Base-by-base conservation (phyloP, 2,797 vertebrate genomes). In the Artibeus jamaicensis region DNA sequence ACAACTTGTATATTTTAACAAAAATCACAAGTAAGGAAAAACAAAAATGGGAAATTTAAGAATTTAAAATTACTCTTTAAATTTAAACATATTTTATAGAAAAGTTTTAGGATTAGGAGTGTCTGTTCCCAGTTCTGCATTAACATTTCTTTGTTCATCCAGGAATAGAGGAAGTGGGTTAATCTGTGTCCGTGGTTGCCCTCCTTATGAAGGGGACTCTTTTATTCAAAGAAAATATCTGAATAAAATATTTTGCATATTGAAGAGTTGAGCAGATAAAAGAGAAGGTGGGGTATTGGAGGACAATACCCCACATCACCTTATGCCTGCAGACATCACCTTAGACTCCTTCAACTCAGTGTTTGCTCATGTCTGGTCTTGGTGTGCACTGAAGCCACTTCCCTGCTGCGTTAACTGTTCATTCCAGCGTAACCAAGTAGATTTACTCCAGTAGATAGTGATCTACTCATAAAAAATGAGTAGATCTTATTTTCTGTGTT, bases 11-110 rank as follows among this genome's bases (percentile, higher is more conserved):
- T 79, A 68, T 67, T 91, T 84, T 84, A 96, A 44, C n/a, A 86
- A 94, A 83, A 86, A 73, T 94, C 90, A 42, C 15, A 90, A 67
- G 14, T 9, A 91, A 12, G 79, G 92, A 57, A 92, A 89, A 95
- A 62, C 24, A 88, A 0, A 68, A 85, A 9, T 83, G 9, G 68
- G 50, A 16, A 89, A 53, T 74, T 89, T 85, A 70, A 89, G 62
- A 65, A 86, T 26, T 4, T 79, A 65, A 93, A 76, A 59, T 74
- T 53, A 62, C 26, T 68, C 50, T 89, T 95, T 21, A 46, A 48
- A 79, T 92, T 87, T 83, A 96, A 87, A 37, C 14, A 24, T 81
- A 18, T 86, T 59, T 39, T 95, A 4, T 59, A 55, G 78, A 79
- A 86, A 85, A 53, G 6, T 22, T 68, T 70, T 11, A 77, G 24